Evolutionary conservation across 2,888 invertebrate genomes (phyloP).

Genomic region (Anorthoa munda): DNA sequence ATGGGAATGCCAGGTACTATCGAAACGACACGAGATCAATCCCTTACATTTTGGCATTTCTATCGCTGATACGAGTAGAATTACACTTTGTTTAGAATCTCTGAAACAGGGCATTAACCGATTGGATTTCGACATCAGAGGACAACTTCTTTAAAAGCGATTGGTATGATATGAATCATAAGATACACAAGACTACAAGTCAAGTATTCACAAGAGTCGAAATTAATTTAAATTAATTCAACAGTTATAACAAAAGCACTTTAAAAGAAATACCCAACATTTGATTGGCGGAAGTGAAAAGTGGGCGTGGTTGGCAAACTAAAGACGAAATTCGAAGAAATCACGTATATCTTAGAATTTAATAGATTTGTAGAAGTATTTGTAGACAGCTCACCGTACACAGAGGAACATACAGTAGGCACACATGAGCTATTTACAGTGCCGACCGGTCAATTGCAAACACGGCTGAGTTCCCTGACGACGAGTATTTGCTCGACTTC

Average conservation of each 20-base stretch:
- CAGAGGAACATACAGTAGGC: conserved; percentile 15
- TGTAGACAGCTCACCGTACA: conserved; percentile 21
- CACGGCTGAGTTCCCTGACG: conserved; percentile 59
- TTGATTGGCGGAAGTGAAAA: not conserved
- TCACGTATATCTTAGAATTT: not conserved
- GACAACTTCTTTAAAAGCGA: not conserved
- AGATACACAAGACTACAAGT: not conserved
- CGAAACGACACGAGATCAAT: too few species aligned
- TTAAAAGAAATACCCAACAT: not conserved
- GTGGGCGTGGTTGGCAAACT: not conserved
- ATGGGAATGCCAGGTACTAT: too few species aligned
- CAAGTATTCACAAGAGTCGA: not conserved
- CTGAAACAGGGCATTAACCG: not conserved
- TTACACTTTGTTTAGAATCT: too few species aligned
- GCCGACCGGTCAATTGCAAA: conserved; percentile 60
- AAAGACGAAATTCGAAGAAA: not conserved
- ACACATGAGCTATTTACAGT: conserved; percentile 60
- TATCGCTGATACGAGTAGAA: too few species aligned
- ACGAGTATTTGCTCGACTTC: conserved; percentile 63
- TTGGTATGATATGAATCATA: not conserved
- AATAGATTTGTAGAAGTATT: conserved; percentile 17
- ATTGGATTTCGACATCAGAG: not conserved
- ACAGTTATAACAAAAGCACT: not conserved
- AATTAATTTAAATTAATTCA: not conserved
- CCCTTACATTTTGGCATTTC: too few species aligned